Evolutionary conservation across 2,797 vertebrate genomes (phyloP).

Genomic region (Otolemur crassicaudatus): DNA sequence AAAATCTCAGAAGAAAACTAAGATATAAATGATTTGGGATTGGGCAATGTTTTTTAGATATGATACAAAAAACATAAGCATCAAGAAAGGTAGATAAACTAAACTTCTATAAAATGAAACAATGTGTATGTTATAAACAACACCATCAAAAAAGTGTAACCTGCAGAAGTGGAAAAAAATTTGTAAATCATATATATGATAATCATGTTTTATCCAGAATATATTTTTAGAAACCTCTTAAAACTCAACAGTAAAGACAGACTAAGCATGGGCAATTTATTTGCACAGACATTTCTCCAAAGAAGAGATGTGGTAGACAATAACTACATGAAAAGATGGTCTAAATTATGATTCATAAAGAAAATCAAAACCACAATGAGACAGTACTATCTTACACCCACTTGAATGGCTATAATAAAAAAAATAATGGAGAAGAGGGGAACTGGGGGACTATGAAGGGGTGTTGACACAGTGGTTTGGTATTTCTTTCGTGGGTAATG

Average conservation of each 20-base stretch:
- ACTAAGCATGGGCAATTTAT: not conserved
- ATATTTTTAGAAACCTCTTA: not conserved
- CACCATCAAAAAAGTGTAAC: not conserved
- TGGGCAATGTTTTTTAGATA: not conserved
- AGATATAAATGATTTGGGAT: not conserved
- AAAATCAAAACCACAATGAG: not conserved
- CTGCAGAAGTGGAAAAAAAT: not conserved
- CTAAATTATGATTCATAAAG: not conserved
- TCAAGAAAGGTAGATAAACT: not conserved
- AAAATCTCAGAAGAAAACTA: not conserved
- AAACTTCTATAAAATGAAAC: not conserved
- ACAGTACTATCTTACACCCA: not conserved
- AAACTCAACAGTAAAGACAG: not conserved
- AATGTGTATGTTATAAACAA: not conserved
- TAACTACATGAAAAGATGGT: not conserved
- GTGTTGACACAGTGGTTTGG: not conserved
- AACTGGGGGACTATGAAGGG: not conserved
- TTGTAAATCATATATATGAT: not conserved
- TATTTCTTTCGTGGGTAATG: not conserved
- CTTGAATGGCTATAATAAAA: not conserved
- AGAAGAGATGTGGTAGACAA: not conserved
- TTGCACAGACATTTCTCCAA: not conserved
- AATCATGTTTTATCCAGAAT: not conserved
- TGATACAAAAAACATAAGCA: not conserved
- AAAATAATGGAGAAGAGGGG: not conserved